Conservation (phyloP, 2,888 invertebrate genomes). For the Ryuthela nishihirai region DNA sequence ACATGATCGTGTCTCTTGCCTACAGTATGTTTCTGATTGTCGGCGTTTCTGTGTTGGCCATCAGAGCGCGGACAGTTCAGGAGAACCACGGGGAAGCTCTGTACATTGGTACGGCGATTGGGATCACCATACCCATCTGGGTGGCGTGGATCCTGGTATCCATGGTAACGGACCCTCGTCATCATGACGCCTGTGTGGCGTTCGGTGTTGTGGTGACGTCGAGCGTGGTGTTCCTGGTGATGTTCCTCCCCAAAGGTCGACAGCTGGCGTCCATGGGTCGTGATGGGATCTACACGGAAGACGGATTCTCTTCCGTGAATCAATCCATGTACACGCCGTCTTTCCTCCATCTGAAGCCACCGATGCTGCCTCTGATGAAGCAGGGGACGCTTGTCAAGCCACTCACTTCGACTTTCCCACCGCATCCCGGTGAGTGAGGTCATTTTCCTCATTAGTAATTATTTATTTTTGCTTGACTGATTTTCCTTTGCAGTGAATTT, state of each 20-base stretch:
- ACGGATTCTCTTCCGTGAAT: slow-evolving; percentile 63
- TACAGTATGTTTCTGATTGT: slow-evolving; percentile 79
- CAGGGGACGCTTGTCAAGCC: slow-evolving; percentile 35
- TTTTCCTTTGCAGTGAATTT: too few species aligned
- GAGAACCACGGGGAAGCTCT: slow-evolving; percentile 92
- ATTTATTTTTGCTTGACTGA: too few species aligned
- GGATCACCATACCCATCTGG: slow-evolving; percentile 82
- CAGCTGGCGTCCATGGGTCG: slow-evolving; percentile 89
- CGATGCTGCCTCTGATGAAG: slow-evolving; percentile 27
- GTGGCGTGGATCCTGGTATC: slow-evolving; percentile 76
- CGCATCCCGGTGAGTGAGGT: slow-evolving; percentile 30
- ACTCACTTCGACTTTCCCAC: slow-evolving; percentile 26
- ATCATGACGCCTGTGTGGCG: slow-evolving; percentile 67
- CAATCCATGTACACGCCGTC: slow-evolving; percentile 81
- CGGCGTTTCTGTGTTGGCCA: slow-evolving; percentile 71
- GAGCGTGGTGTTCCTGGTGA: slow-evolving; percentile 78
- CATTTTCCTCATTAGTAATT: too few species aligned
- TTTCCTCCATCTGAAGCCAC: slow-evolving; percentile 86
- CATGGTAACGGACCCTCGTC: slow-evolving; percentile 47
- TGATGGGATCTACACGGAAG: slow-evolving; percentile 59
- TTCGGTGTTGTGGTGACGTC: slow-evolving; percentile 83
- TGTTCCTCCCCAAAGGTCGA: slow-evolving; percentile 87
- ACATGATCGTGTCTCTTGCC: slow-evolving; percentile 68
- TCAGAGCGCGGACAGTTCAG: slow-evolving; percentile 76
- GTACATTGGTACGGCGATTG: slow-evolving; percentile 83